These are phyloP conservation scores for Eptatretus atami DNA, from an alignment of 2,797 vertebrate species.

Conservation along the genomic window DNA sequence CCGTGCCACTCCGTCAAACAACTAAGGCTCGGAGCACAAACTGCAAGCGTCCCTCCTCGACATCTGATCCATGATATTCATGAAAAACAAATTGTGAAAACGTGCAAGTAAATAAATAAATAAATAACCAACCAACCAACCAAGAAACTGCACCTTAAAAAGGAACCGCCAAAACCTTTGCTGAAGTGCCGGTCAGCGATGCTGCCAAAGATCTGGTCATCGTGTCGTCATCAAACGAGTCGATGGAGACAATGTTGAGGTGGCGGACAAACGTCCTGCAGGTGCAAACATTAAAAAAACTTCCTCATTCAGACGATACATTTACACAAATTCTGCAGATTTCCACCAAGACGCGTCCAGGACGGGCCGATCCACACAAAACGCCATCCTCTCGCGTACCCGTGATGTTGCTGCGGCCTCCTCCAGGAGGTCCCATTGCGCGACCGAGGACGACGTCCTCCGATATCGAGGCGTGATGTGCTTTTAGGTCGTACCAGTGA, in stretches of 20 bases:
- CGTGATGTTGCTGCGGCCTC: slow-evolving; percentile 58
- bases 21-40: too few relatives aligned
- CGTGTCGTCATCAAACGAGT: slow-evolving; percentile 43
- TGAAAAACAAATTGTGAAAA: too few relatives aligned
- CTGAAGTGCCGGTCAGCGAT: slow-evolving; percentile 60
- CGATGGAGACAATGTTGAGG: slow-evolving; percentile 42
- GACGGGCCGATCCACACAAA: too few relatives aligned
- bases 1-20: too few relatives aligned
- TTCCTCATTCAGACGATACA: too few relatives aligned
- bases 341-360: too few relatives aligned
- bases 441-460: slow-evolving; percentile 36
- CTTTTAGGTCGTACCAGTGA: slow-evolving; percentile 72
- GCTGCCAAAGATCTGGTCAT: slow-evolving; percentile 47
- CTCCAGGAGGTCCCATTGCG: slow-evolving; percentile 72
- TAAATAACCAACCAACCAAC: too few relatives aligned
- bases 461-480: slow-evolving; percentile 26
- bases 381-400: slow-evolving; percentile 16
- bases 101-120: too few relatives aligned
- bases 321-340: too few relatives aligned
- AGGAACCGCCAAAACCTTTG: slow-evolving; percentile 35
- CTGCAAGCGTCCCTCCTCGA: too few relatives aligned
- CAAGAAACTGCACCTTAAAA: slow-evolving; percentile 23
- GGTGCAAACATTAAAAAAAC: slow-evolving; percentile 6
- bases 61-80: too few relatives aligned
- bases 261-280: slow-evolving; percentile 57